phyloP scores from a whole-genome alignment of 2,888 invertebrate species.

The Hirtodrosophila alboralis region DNA sequence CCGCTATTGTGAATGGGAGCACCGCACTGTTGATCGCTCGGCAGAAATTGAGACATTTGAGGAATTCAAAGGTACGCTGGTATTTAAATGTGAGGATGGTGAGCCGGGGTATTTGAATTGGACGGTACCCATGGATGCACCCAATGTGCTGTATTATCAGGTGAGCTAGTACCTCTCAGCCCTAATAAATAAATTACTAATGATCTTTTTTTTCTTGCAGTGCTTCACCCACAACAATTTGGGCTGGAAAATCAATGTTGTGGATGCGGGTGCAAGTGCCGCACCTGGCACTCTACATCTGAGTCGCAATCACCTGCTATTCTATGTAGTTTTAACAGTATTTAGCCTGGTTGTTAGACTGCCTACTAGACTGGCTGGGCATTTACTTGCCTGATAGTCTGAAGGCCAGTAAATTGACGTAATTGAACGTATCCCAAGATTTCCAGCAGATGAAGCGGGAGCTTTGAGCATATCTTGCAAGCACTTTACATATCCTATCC shows the following conservation, averaged over 20 bases:
- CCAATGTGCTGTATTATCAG: constrained; percentile 94
- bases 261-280: constrained; percentile 81
- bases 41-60: constrained; percentile 90
- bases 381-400: constrained; percentile 82
- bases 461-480: constrained; percentile 41
- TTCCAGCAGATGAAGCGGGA: constrained; percentile 13
- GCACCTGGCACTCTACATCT: constrained; percentile 31
- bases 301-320: constrained; percentile 42
- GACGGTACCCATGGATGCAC: constrained; percentile 94
- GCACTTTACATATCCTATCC: constrained; percentile 51
- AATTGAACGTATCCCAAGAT: constrained; percentile 13
- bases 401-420: constrained; percentile 12
- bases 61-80: constrained; percentile 90
- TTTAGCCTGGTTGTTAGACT: constrained; percentile 80
- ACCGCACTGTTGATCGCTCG: constrained; percentile 90
- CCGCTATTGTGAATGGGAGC: constrained; percentile 94
- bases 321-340: constrained; percentile 69
- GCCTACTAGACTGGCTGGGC: constrained; percentile 29
- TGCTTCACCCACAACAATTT: constrained; percentile 96
- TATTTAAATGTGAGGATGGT: constrained; percentile 90
- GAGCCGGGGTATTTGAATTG: constrained; percentile 91
- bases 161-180: constrained; percentile 84
- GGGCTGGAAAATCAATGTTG: constrained; percentile 96
- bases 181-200: neutral
- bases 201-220: constrained; percentile 85